Percentiles rank a stretch among this genome's conserved stretches.
These are phyloP conservation scores for Pluvianellus socialis DNA, from an alignment of 2,113 vertebrate genomes.

Conservation along the genomic window DNA sequence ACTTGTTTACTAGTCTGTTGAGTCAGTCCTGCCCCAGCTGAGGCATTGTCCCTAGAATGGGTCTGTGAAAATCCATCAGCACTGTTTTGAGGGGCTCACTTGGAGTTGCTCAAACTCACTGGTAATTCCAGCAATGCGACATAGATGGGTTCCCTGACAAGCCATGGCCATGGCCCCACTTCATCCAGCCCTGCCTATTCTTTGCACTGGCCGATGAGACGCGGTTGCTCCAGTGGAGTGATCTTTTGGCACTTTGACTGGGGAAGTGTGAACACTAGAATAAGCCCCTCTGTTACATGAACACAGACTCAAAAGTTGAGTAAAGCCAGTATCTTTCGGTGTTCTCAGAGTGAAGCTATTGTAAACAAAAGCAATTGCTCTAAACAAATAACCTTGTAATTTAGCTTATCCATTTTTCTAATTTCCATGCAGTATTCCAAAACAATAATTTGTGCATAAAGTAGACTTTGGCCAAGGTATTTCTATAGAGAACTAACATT, in stretches of 20 bases:
- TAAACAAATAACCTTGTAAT: neutral
- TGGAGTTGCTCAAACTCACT: neutral
- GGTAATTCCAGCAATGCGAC: neutral
- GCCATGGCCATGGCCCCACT: accelerated
- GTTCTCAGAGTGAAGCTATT: neutral
- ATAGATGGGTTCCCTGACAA: neutral
- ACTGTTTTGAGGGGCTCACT: neutral
- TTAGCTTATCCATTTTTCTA: neutral
- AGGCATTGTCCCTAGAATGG: neutral
- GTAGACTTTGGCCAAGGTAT: neutral
- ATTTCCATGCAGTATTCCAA: neutral
- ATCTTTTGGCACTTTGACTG: neutral
- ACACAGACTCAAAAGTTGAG: neutral
- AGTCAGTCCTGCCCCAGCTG: neutral
- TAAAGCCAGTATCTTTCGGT: neutral
- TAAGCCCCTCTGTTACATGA: neutral
- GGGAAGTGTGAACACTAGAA: neutral
- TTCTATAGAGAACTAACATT: constrained; percentile 26
- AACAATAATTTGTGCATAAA: neutral
- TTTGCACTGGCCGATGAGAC: neutral
- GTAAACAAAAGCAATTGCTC: neutral
- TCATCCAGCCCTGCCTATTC: neutral
- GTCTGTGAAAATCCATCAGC: neutral
- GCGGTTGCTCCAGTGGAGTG: neutral
- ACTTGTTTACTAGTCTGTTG: neutral